Evolutionary conservation across 2,797 vertebrate genomes (phyloP).

Genomic region (Jordanella pulchra): DNA sequence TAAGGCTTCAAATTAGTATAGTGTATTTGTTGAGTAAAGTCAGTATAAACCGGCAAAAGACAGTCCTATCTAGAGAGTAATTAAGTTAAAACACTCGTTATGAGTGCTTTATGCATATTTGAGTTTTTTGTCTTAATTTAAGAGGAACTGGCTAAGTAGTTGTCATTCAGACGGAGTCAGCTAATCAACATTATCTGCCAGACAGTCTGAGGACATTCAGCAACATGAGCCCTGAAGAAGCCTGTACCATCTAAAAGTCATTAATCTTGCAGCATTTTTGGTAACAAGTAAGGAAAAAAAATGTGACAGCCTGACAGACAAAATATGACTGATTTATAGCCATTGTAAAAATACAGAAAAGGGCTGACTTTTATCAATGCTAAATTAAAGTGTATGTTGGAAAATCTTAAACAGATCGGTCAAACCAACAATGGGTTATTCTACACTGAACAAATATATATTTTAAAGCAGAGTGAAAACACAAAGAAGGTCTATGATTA

Average conservation of each 20-base stretch:
- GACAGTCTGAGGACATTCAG: neutral
- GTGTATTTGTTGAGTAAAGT: neutral
- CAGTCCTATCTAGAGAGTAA: neutral
- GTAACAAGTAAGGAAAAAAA: neutral
- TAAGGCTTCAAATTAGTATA: neutral
- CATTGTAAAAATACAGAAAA: neutral
- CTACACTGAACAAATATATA: neutral
- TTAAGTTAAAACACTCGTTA: neutral
- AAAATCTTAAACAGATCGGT: neutral
- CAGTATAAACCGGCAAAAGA: neutral
- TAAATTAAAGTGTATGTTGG: neutral
- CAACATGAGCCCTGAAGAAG: conserved; percentile 1
- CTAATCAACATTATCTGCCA: neutral
- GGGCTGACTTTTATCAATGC: neutral
- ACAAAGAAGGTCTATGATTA: neutral
- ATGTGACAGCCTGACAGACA: neutral
- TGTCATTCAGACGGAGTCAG: neutral
- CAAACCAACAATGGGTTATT: neutral
- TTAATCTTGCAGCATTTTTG: neutral
- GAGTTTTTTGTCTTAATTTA: neutral
- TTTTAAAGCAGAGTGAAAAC: neutral
- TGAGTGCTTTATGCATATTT: neutral
- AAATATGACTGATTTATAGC: conserved; percentile 2
- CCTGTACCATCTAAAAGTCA: neutral
- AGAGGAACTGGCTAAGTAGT: neutral